Evolutionary conservation across 1,140 invertebrate genomes (phyloP).

Genomic region (Bombus vancouverensis): DNA sequence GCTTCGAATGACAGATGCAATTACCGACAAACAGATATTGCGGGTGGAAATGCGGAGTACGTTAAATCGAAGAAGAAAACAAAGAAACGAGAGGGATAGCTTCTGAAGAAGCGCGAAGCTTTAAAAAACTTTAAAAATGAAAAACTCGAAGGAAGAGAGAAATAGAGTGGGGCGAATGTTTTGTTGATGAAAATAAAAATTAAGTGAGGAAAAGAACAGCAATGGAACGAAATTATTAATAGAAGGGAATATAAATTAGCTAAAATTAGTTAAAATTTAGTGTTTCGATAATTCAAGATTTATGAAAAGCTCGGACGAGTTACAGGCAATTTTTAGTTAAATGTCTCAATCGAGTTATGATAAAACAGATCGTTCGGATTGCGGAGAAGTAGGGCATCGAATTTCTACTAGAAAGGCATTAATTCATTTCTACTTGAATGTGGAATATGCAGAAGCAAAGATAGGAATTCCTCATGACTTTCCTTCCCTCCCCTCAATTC

Average conservation of each 20-base stretch:
- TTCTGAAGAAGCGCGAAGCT: neutral
- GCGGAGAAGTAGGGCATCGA: neutral
- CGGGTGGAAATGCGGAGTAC: neutral
- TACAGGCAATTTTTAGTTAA: too few species aligned
- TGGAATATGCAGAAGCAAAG: neutral
- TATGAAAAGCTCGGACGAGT: neutral
- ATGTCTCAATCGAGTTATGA: neutral
- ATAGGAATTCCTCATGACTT: neutral
- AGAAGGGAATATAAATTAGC: neutral
- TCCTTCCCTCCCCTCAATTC: neutral
- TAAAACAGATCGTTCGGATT: neutral
- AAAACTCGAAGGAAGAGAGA: too few species aligned
- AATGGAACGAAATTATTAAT: neutral
- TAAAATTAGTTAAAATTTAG: neutral
- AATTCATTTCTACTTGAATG: neutral
- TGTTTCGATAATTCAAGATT: too few species aligned
- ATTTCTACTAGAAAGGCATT: neutral
- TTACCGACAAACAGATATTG: constrained; percentile 7
- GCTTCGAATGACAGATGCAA: constrained; percentile 4
- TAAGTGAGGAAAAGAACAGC: neutral
- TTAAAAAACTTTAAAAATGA: neutral
- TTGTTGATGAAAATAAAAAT: neutral
- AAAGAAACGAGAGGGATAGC: neutral
- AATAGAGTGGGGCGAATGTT: neutral
- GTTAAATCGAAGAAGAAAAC: neutral